Evolutionary conservation across 2,888 invertebrate species (phyloP), one percentile per base, ranked within the genome.

Genomic region (Galerucella calmariensis): DNA sequence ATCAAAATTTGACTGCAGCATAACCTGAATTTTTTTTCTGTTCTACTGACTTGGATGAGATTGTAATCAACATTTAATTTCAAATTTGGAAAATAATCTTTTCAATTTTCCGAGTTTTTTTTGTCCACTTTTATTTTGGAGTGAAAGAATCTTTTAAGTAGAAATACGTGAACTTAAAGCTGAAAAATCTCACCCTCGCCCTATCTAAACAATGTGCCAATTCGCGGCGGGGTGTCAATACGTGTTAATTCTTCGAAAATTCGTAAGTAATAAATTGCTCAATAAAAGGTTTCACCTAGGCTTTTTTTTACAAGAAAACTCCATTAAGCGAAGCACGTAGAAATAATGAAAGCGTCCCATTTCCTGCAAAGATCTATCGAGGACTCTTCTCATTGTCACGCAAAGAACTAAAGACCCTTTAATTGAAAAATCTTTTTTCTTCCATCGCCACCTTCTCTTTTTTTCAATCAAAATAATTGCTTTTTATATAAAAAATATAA

Each of bases 301-400:
- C 84, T 86, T 86, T 86, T 20, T 86, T 86, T 85, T 85, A 86
- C 86, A 87, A 86, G 87, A 84, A 86, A 87, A 87, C 84, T 87
- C 87, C 87, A 87, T 87, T 87, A 87, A 87, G 86, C 85, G 83
- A 85, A 86, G 87, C 86, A 87, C 86, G 86, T 87, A 86, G 86
- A 80, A 83, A 84, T 86, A 87, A 86, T 86, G 86, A 87, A 87
- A 86, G 86, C 86, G 82, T 83, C 85, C 85, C 86, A 85, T 85
- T 86, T 86, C 86, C 86, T 84, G 85, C 82, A 84, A 72, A 75
- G 73, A 72, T 75, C 72, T 73, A 73, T 66, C 73, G 71, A 79
- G 75, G 78, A 78, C 80, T 75, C 79, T 78, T 80, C 85, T 85
- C 85, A 85, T 87, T 86, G 85, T 86, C 85, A 85, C 84, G 84